Evolutionary conservation across 2,888 invertebrate species (phyloP).

Genomic region (Lamellibrachia columna): DNA sequence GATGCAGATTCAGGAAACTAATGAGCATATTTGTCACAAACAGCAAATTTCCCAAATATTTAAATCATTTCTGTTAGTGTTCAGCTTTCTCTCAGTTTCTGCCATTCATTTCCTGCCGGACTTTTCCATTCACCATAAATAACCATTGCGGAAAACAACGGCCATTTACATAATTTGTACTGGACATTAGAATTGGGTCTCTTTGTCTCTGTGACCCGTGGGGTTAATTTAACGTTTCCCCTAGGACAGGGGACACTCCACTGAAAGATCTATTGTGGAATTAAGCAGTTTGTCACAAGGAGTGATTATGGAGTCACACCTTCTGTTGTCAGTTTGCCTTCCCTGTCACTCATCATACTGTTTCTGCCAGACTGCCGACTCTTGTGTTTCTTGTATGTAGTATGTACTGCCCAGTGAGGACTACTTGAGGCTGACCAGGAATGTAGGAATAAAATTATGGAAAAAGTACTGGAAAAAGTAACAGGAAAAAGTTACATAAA

Average conservation of each 20-base stretch:
- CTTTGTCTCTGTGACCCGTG: neutral
- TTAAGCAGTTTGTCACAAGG: neutral
- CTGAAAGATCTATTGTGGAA: constrained; percentile 3
- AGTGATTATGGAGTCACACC: neutral
- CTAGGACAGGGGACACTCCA: neutral
- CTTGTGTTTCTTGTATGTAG: neutral
- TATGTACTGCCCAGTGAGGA: neutral
- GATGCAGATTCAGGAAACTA: neutral
- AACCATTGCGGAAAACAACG: neutral
- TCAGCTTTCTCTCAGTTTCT: neutral
- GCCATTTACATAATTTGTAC: neutral
- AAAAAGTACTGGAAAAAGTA: no score
- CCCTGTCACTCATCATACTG: neutral
- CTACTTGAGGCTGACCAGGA: no score
- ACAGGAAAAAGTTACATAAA: no score
- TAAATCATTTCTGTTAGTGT: neutral
- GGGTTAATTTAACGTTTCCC: neutral
- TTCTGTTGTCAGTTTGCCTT: neutral
- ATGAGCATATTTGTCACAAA: neutral
- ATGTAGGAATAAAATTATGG: no score
- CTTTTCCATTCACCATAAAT: neutral
- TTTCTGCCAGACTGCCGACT: neutral
- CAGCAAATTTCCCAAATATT: neutral
- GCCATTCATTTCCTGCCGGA: neutral
- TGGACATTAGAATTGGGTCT: neutral